These are phyloP conservation scores for Glaucopsyche alexis DNA, from an alignment of 2,888 invertebrate species.

Conservation along the genomic window DNA sequence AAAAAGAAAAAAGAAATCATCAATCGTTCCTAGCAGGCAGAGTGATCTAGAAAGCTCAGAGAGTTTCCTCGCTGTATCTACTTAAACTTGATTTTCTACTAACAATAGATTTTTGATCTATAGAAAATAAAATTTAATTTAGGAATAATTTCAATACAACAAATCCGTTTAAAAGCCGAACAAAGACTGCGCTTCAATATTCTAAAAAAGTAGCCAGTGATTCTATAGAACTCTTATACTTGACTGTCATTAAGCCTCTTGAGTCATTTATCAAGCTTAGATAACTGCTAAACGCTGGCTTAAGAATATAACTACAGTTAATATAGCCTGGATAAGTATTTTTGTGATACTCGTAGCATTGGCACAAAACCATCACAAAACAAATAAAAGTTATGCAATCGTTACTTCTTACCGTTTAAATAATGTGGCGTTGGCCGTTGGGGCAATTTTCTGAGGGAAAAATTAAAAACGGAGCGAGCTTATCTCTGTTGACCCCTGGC, in stretches of 20 bases:
- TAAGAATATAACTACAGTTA: conserved; percentile 40
- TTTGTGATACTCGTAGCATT: background rate
- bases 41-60: no score
- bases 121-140: no score
- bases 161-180: background rate
- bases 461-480: conserved; percentile 70
- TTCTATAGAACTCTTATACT: background rate
- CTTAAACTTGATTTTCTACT: no score
- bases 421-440: conserved; percentile 64
- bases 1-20: no score
- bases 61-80: no score
- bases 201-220: background rate
- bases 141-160: no score
- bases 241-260: background rate
- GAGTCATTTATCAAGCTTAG: background rate
- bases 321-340: conserved; percentile 45
- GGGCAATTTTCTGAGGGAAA: conserved; percentile 64
- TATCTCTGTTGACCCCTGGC: conserved; percentile 59
- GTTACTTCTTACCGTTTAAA: conserved; percentile 60
- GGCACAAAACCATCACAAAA: no score
- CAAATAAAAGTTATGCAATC: background rate
- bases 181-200: background rate
- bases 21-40: no score
- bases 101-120: no score
- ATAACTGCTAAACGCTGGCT: background rate